phyloP scores from a whole-genome alignment of 2,888 invertebrate species.

The Baronia brevicornis region DNA sequence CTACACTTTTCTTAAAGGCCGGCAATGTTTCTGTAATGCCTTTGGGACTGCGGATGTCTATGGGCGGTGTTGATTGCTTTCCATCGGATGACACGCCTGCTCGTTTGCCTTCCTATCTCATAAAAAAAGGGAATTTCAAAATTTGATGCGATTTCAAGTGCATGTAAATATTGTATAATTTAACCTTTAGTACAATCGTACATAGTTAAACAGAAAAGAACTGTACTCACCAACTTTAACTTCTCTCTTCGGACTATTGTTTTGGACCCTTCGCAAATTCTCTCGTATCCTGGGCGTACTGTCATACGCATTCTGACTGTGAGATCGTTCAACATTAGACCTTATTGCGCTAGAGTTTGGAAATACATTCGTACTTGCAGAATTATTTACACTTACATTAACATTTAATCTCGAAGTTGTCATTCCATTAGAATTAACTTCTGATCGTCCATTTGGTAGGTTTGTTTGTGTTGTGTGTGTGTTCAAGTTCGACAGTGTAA shows the following conservation, averaged over 20 bases:
- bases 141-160: too few relatives aligned
- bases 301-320: slow-evolving; percentile 57
- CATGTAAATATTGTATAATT: too few relatives aligned
- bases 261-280: slow-evolving; percentile 34
- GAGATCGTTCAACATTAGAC: slow-evolving; percentile 47
- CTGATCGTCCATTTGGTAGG: slow-evolving; percentile 1
- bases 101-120: too few relatives aligned
- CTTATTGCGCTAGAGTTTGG: slow-evolving; percentile 28
- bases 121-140: too few relatives aligned
- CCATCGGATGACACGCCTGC: too few relatives aligned
- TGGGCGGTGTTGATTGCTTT: too few relatives aligned
- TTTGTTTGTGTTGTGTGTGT: background rate
- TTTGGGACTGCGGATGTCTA: too few relatives aligned
- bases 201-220: background rate
- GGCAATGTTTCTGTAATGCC: too few relatives aligned
- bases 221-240: slow-evolving; percentile 43
- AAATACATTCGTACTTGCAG: slow-evolving; percentile 21
- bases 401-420: slow-evolving; percentile 13
- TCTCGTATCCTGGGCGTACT: slow-evolving; percentile 34
- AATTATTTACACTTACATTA: slow-evolving; percentile 4
- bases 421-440: slow-evolving; percentile 9
- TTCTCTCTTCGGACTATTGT: slow-evolving; percentile 45
- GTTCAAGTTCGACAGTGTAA: slow-evolving; percentile 6
- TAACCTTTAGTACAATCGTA: too few relatives aligned
- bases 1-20: too few relatives aligned